Conservation (phyloP, 23 tunicate species). For the Trididemnum nubilum region DNA sequence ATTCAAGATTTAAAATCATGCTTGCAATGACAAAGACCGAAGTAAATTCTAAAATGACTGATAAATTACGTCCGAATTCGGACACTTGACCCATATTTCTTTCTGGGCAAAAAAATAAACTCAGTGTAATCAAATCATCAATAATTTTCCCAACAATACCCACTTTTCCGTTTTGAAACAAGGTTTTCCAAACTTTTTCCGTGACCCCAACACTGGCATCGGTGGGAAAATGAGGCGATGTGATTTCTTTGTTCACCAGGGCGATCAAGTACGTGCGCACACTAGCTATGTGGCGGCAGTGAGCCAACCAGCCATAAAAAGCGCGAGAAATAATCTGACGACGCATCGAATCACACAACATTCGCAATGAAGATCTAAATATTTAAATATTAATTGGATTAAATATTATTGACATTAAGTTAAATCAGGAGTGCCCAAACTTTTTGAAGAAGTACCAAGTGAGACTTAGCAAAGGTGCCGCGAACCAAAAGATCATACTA, state of each 20-base stretch:
- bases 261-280: slow-evolving; percentile 80
- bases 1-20: too few relatives aligned
- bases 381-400: too few relatives aligned
- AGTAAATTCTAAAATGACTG: too few relatives aligned
- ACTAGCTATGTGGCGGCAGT: slow-evolving; percentile 92
- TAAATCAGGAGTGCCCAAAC: not conserved
- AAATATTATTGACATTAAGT: not conserved
- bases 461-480: too few relatives aligned
- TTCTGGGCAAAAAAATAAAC: too few relatives aligned
- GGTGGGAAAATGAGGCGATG: not conserved
- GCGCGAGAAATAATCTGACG: slow-evolving; percentile 91
- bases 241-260: slow-evolving; percentile 42
- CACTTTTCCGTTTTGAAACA: slow-evolving; percentile 60
- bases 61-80: too few relatives aligned
- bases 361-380: slow-evolving; percentile 60
- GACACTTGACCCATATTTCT: too few relatives aligned
- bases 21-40: too few relatives aligned
- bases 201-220: slow-evolving; percentile 52
- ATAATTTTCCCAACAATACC: too few relatives aligned
- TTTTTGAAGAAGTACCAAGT: too few relatives aligned
- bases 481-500: too few relatives aligned
- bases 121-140: too few relatives aligned
- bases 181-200: slow-evolving; percentile 44
- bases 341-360: slow-evolving; percentile 85
- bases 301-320: slow-evolving; percentile 97